Conservation (phyloP, 2,888 invertebrate species). For the Biston betularia region DNA sequence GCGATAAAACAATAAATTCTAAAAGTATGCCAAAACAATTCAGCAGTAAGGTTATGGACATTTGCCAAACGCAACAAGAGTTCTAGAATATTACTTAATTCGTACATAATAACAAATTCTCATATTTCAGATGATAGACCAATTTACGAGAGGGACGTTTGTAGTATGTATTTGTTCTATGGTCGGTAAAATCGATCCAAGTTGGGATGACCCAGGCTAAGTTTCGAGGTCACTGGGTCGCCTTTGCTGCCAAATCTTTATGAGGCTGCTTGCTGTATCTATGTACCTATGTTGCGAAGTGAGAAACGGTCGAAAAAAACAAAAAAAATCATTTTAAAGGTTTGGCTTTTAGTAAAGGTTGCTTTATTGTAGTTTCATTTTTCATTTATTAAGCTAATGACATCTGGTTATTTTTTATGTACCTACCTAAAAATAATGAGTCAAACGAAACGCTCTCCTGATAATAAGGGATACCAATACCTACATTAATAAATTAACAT, state of each 20-base stretch:
- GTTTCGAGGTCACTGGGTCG: conserved; percentile 30
- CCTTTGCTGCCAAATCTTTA: conserved; percentile 18
- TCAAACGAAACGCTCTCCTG: too few species aligned
- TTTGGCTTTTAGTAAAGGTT: too few species aligned
- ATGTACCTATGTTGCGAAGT: neutral
- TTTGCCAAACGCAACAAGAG: conserved; percentile 1
- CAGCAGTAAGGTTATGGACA: conserved; percentile 5
- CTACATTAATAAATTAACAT: too few species aligned
- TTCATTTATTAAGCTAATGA: too few species aligned
- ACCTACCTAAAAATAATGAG: too few species aligned
- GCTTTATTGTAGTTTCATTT: too few species aligned
- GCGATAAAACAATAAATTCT: neutral
- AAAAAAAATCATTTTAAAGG: too few species aligned
- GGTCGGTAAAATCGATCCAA: conserved; percentile 26
- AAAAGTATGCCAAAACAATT: conserved; percentile 15
- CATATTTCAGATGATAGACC: conserved; percentile 2
- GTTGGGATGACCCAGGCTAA: conserved; percentile 23
- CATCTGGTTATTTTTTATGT: too few species aligned
- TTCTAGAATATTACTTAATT: neutral
- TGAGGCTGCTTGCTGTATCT: neutral
- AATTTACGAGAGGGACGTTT: neutral
- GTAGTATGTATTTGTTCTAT: conserved; percentile 8
- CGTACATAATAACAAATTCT: neutral
- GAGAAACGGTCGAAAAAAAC: neutral
- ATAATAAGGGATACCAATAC: too few species aligned